Evolutionary conservation across 2,113 vertebrate species (phyloP).

Genomic region (Engraulis encrasicolus): DNA sequence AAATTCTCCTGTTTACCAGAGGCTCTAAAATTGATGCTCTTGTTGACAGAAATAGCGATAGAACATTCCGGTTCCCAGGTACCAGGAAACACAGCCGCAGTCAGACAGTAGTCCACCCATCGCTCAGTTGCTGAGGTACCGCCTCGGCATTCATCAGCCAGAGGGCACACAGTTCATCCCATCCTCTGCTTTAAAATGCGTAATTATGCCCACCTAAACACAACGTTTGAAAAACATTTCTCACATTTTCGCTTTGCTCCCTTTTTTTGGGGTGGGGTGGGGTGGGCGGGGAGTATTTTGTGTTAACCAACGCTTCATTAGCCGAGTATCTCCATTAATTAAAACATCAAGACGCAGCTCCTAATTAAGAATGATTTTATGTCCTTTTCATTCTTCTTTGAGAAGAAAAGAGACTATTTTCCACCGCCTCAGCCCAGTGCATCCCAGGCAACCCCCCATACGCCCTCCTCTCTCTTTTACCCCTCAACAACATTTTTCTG

Average conservation of each 20-base stretch:
- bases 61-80: constrained; percentile 38
- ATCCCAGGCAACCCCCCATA: constrained; percentile 66
- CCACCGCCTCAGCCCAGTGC: constrained; percentile 65
- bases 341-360: constrained; percentile 71
- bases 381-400: constrained; percentile 76
- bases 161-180: constrained; percentile 65
- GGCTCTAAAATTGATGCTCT: background rate
- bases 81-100: background rate
- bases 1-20: background rate
- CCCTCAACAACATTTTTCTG: constrained; percentile 75
- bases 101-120: constrained; percentile 50
- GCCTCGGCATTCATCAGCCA: constrained; percentile 49
- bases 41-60: constrained; percentile 22
- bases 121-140: constrained; percentile 69
- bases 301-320: constrained; percentile 58
- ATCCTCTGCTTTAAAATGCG: constrained; percentile 52
- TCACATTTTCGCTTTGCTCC: constrained; percentile 62
- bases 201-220: constrained; percentile 69
- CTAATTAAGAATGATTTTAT: constrained; percentile 86
- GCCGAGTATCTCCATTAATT: constrained; percentile 77
- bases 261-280: constrained; percentile 46
- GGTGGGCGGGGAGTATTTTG: no score
- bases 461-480: constrained; percentile 50
- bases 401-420: constrained; percentile 72
- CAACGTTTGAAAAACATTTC: constrained; percentile 77